These are phyloP conservation scores for Mechanitis mazaeus DNA, from an alignment of 2,888 invertebrate genomes.

Conservation along the genomic window DNA sequence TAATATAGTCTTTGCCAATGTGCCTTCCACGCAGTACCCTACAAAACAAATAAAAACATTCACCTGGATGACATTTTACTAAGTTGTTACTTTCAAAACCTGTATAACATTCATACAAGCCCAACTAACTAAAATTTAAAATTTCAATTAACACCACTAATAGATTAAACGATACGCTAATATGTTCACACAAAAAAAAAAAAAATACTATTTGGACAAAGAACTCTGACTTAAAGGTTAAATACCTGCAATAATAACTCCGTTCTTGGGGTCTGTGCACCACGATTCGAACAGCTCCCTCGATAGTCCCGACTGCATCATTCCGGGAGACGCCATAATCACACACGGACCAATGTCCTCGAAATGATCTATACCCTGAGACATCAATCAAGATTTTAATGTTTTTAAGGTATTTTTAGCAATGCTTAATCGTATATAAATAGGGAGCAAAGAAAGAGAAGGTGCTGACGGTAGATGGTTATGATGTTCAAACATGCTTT, in stretches of 20 bases:
- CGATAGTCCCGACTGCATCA: conserved; percentile 99
- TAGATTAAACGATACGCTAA: too few relatives aligned
- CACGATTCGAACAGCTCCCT: conserved; percentile 98
- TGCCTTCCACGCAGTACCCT: conserved; percentile 93
- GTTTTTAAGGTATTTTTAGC: not conserved
- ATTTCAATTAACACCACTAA: too few relatives aligned
- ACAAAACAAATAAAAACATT: conserved; percentile 11
- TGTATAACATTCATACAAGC: too few relatives aligned
- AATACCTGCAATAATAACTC: conserved; percentile 96
- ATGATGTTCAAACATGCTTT: too few relatives aligned
- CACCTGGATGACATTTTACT: not conserved
- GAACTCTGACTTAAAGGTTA: conserved; percentile 9
- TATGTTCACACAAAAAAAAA: too few relatives aligned
- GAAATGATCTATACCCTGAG: conserved; percentile 97
- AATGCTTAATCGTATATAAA: too few relatives aligned
- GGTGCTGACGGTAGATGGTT: too few relatives aligned
- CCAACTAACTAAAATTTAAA: too few relatives aligned
- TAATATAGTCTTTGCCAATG: conserved; percentile 93
- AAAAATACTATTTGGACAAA: not conserved
- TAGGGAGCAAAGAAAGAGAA: too few relatives aligned
- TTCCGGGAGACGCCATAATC: conserved; percentile 99
- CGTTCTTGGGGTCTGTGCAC: conserved; percentile 99
- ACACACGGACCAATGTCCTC: conserved; percentile 99
- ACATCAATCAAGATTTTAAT: too few relatives aligned
- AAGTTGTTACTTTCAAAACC: too few relatives aligned